Evolutionary conservation across 2,113 vertebrate genomes (phyloP), one percentile per base, ranked within the genome.

Genomic region (Anser cygnoides): DNA sequence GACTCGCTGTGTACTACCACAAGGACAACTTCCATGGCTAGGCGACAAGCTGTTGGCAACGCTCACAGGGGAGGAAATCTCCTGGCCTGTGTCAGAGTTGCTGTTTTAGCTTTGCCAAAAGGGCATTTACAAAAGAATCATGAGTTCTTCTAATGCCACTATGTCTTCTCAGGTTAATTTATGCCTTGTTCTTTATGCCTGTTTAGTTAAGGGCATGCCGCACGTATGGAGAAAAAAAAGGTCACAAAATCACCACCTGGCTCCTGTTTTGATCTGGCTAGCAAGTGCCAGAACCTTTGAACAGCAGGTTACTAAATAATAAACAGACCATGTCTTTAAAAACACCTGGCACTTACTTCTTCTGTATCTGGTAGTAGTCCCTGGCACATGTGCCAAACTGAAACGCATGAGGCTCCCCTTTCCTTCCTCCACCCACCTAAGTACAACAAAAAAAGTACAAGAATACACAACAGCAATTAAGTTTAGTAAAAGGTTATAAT

Each of bases 251-350:
- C 1, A 3, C 95, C 92, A 95, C 85, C 92, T 96, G 94, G 75
- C 68, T 86, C 31, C 50, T 39, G 28, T 72, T 94, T 75, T 44
- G 49, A 86, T 81, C 76, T 1, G 21, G 33, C 57, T 92, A 81
- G 87, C 66, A 87, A 94, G 87, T 62, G 73, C 66, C 96, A 94
- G 84, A 94, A 82, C 89, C 86, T 89, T 37, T n/a, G 62, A 92
- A 92, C 92, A 96, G 93, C 78, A 85, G 86, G 80, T 49, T 87
- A 84, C 93, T 91, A 91, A 94, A 84, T 81, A 95, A 96, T 76
- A 92, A 94, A 90, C 87, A 91, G 93, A 94, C 71, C n/a, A 3
- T 71, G 59, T 70, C 81, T 87, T 89, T 62, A 83, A 89, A 91
- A 93, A 63, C 93, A 93, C 89, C 80, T 82, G 91, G 89, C 8